phyloP scores from a whole-genome alignment of 2,888 invertebrate genomes.

The Rotaria macrura region DNA sequence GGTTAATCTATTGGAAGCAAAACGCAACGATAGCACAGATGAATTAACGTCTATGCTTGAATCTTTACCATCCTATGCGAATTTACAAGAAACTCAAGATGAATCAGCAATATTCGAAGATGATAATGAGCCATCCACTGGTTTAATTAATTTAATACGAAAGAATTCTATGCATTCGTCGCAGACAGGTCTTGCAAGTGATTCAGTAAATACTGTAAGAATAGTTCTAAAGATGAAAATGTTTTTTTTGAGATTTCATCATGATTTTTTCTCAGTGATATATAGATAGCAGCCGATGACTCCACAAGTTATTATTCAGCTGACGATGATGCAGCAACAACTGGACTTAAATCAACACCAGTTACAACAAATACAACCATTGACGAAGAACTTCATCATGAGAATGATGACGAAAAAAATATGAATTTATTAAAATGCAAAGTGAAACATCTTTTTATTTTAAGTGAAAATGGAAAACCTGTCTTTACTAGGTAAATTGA shows the following conservation, averaged over 20 bases:
- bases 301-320: neutral
- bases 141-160: neutral
- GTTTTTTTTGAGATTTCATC: neutral
- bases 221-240: neutral
- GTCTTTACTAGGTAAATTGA: conserved; percentile 73
- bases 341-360: neutral
- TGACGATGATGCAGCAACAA: neutral
- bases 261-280: neutral
- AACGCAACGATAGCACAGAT: neutral
- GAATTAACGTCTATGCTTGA: neutral
- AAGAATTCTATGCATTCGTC: neutral
- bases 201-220: neutral
- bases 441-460: conserved; percentile 75
- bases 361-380: neutral
- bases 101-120: neutral
- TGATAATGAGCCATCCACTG: neutral
- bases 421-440: neutral
- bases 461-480: conserved; percentile 93
- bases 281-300: neutral
- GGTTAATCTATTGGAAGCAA: neutral
- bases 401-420: neutral
- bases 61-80: neutral
- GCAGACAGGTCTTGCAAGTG: neutral
- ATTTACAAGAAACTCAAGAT: neutral
- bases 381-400: neutral